A percentile compares a stretch with the other conserved stretches of the same genome.
These are phyloP conservation scores for Osmerus mordax DNA, from an alignment of 2,113 vertebrate species.

Conservation along the genomic window DNA sequence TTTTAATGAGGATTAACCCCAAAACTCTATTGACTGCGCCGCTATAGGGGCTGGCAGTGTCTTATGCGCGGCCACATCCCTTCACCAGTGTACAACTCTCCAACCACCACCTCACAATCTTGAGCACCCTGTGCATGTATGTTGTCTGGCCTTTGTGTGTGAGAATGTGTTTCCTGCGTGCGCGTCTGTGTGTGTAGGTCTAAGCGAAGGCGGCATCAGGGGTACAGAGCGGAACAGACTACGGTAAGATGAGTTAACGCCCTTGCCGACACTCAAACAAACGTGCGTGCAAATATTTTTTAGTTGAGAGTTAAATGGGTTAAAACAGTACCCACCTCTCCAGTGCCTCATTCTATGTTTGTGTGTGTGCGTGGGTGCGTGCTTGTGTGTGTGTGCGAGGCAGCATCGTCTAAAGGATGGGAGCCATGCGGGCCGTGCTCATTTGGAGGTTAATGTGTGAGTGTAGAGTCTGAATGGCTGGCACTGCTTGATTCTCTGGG, in stretches of 20 bases:
- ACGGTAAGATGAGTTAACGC: background rate
- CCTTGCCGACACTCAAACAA: constrained; percentile 11
- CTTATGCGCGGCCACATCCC: constrained; percentile 63
- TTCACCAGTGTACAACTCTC: background rate
- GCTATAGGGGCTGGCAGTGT: constrained; percentile 63
- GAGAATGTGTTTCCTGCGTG: background rate
- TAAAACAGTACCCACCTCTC: constrained; percentile 12
- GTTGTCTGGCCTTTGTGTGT: too few species aligned
- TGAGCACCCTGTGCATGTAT: too few species aligned
- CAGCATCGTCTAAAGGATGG: constrained; percentile 42
- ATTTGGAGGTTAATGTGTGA: constrained; percentile 72
- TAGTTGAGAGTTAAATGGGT: constrained; percentile 59
- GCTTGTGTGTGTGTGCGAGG: constrained; percentile 49
- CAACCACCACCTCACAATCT: background rate
- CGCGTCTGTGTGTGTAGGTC: too few species aligned
- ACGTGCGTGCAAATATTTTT: constrained; percentile 48
- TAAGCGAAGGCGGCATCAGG: background rate
- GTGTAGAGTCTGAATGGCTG: constrained; percentile 50
- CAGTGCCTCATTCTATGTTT: too few species aligned
- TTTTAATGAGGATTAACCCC: constrained; percentile 76
- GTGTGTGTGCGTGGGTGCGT: too few species aligned
- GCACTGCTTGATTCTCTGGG: constrained; percentile 20
- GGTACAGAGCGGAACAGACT: background rate
- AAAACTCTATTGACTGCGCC: constrained; percentile 68
- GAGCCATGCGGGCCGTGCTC: constrained; percentile 48